Conservation (phyloP, 2,888 invertebrate genomes). For the Matsumyia berberina region DNA sequence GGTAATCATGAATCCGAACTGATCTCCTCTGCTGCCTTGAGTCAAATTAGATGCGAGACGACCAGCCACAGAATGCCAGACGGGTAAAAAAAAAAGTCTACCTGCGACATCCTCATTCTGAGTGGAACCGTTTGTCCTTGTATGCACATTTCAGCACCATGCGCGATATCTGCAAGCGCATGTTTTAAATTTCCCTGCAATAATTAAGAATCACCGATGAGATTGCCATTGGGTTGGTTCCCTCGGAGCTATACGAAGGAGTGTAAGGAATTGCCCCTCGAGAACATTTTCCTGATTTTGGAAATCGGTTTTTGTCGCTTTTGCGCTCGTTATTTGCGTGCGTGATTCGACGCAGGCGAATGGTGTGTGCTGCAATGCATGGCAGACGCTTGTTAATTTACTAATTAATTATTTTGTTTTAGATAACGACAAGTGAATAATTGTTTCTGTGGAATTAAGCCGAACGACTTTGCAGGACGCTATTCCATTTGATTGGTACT, state of each 20-base stretch:
- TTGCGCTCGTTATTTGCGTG: slow-evolving; percentile 75
- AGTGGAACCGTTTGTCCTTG: slow-evolving; percentile 46
- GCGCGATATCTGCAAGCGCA: slow-evolving; percentile 80
- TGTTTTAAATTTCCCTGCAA: slow-evolving; percentile 75
- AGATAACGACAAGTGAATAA: slow-evolving; percentile 81
- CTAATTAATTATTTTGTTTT: slow-evolving; percentile 83
- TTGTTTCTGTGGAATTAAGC: slow-evolving; percentile 74
- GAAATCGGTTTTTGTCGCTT: slow-evolving; percentile 49
- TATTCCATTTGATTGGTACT: slow-evolving; percentile 1
- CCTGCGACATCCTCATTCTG: slow-evolving; percentile 48
- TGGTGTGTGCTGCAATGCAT: slow-evolving; percentile 73
- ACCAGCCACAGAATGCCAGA: slow-evolving; percentile 32
- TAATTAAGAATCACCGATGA: slow-evolving; percentile 71
- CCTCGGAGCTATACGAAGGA: slow-evolving; percentile 15
- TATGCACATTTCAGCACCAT: slow-evolving; percentile 61
- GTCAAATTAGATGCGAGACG: slow-evolving; percentile 58
- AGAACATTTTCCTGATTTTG: slow-evolving; percentile 35
- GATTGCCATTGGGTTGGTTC: slow-evolving; percentile 41
- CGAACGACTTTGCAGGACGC: not conserved
- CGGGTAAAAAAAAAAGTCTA: not conserved
- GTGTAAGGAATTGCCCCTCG: slow-evolving; percentile 20
- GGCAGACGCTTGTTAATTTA: slow-evolving; percentile 83
- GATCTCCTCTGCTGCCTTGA: slow-evolving; percentile 58
- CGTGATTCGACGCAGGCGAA: slow-evolving; percentile 61
- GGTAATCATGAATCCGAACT: slow-evolving; percentile 55